Evolutionary conservation across 2,113 vertebrate genomes (phyloP), one percentile per base, ranked within the genome.

Genomic region (Phylloscopus whistleri): DNA sequence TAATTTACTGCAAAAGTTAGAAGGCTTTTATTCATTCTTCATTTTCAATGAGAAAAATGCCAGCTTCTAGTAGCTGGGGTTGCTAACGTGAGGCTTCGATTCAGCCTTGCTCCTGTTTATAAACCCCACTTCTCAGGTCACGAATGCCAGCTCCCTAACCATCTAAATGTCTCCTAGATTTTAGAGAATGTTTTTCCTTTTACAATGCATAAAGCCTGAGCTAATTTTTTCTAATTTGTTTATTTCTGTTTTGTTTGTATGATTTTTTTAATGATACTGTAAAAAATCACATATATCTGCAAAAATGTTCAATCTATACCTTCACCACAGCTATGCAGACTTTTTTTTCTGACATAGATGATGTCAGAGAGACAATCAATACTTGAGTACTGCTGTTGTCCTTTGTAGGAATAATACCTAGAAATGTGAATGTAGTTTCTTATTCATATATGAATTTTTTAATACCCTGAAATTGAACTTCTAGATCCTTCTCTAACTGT

Each of bases 1-100:
- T 99, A 94, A 79, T 98, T 18, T 98, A 98, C 96, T 98, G 98
- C 97, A 98, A 99, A 98, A 98, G 98, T 99, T 97, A 98, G 98
- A 97, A 84, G 37, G 67, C 24, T 59, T 78, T 87, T 26, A 35
- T 30, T 76, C 74, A 77, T 69, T 74, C 9, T 79, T 59, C 52
- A 44, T 70, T 48, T 33, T 60, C 14, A 43, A 7, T 53, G 37
- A 48, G 41, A 49, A 67, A 52, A 55, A 44, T 46, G 9, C 24
- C 41, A 43, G 15, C 26, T 85, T 64, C 62, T 64, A 46, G 9
- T 52, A 69, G 33, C 30, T 48, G 31, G 10, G 35, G 60, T 55
- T 53, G 35, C 16, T 49, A n/a, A 79, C 60, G 39, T 31, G 16
- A 53, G 60, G 27, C 41, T 68, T 86, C 75, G 7, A 6, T n/a